phyloP scores from a whole-genome alignment of 2,888 invertebrate species.

The Dendrolimus pini region DNA sequence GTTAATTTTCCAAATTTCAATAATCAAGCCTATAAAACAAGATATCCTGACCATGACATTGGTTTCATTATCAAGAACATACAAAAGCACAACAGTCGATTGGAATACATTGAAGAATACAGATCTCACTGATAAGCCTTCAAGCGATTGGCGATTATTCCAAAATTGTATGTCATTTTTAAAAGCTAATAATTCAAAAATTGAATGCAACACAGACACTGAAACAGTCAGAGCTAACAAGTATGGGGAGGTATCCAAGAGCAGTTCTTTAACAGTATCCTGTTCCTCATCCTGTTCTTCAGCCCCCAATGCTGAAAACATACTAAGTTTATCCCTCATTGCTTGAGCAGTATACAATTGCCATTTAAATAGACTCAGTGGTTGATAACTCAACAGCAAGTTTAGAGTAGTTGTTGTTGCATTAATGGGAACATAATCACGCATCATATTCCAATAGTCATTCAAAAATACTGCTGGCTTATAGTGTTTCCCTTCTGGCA shows the following conservation, averaged over 20 bases:
- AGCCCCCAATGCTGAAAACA: constrained; percentile 77
- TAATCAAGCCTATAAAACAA: constrained; percentile 94
- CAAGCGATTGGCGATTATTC: constrained; percentile 97
- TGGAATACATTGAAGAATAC: constrained; percentile 99
- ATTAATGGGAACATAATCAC: constrained; percentile 95
- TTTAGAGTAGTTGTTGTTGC: constrained; percentile 84
- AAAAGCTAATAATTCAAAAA: constrained; percentile 98
- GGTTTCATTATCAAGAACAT: constrained; percentile 98
- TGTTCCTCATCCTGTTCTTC: constrained; percentile 93
- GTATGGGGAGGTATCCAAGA: constrained; percentile 98
- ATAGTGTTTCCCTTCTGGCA: constrained; percentile 90
- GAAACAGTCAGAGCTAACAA: constrained; percentile 92
- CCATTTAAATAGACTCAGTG: constrained; percentile 97
- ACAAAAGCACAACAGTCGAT: constrained; percentile 94
- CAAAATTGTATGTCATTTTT: constrained; percentile 99
- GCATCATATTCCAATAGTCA: constrained; percentile 99
- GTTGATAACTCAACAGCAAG: constrained; percentile 87
- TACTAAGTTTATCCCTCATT: constrained; percentile 91
- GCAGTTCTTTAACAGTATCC: constrained; percentile 93
- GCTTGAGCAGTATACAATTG: constrained; percentile 98
- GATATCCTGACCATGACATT: constrained; percentile 96
- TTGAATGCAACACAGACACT: constrained; percentile 96
- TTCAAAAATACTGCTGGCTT: constrained; percentile 96
- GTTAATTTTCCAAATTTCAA: constrained; percentile 99
- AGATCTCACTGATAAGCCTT: constrained; percentile 97